Evolutionary conservation across 2,888 invertebrate species (phyloP).

Genomic region (Herminia tarsipennalis): DNA sequence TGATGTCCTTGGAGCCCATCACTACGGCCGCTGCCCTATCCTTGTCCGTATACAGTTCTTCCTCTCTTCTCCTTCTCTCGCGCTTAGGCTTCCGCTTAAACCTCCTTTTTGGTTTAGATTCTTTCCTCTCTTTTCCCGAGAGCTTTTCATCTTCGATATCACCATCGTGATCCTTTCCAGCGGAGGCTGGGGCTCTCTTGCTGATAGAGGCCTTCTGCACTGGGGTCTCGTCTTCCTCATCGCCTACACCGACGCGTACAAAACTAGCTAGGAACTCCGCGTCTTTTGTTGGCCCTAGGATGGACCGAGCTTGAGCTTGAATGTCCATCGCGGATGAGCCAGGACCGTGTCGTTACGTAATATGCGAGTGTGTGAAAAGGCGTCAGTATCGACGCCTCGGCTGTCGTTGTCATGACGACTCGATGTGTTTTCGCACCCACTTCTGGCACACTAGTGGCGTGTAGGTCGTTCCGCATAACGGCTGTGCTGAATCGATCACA

Average conservation of each 20-base stretch:
- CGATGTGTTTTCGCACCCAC: slow-evolving; percentile 76
- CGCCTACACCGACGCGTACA: slow-evolving; percentile 88
- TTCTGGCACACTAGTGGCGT: slow-evolving; percentile 55
- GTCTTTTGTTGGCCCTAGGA: slow-evolving; percentile 89
- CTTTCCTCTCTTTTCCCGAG: slow-evolving; percentile 66
- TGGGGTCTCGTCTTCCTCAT: slow-evolving; percentile 81
- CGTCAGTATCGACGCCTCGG: slow-evolving; percentile 76
- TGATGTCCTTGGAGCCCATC: slow-evolving; percentile 94
- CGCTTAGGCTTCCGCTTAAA: slow-evolving; percentile 70
- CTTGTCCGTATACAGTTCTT: slow-evolving; percentile 95
- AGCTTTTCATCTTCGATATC: slow-evolving; percentile 62
- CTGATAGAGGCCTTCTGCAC: slow-evolving; percentile 75
- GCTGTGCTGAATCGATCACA: slow-evolving; percentile 25
- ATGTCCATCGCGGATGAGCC: slow-evolving; percentile 51
- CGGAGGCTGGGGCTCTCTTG: slow-evolving; percentile 67
- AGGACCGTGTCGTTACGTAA: slow-evolving; percentile 60
- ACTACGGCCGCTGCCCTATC: slow-evolving; percentile 96
- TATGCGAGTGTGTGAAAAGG: slow-evolving; percentile 64
- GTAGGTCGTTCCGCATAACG: slow-evolving; percentile 28
- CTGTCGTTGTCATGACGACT: slow-evolving; percentile 77
- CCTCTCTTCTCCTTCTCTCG: slow-evolving; percentile 77
- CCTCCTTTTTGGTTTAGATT: slow-evolving; percentile 68
- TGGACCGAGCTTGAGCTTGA: slow-evolving; percentile 82
- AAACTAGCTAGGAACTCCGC: slow-evolving; percentile 93
- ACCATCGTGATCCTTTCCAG: slow-evolving; percentile 59